Evolutionary conservation across 2,888 invertebrate genomes (phyloP).

Genomic region (Eubasilissa splendida): DNA sequence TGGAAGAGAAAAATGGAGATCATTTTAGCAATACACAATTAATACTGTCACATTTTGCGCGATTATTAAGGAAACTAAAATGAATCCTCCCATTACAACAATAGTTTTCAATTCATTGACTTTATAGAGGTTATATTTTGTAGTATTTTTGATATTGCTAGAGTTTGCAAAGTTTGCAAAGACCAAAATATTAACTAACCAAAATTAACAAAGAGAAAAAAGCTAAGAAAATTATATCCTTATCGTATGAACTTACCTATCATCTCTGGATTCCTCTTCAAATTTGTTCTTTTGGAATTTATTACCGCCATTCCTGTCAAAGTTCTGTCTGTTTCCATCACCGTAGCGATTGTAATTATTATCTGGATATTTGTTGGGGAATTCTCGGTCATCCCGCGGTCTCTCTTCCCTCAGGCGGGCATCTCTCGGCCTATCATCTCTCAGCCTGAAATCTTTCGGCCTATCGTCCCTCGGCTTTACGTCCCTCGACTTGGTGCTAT

Average conservation of each 20-base stretch:
- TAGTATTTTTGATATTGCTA: not conserved
- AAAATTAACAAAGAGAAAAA: too few species aligned
- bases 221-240: too few species aligned
- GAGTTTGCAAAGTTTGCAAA: not conserved
- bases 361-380: conserved; percentile 15
- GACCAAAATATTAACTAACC: not conserved
- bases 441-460: not conserved
- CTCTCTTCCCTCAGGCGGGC: not conserved
- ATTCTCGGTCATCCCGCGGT: conserved; percentile 10
- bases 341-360: conserved; percentile 25
- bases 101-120: too few species aligned
- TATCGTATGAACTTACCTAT: conserved; percentile 25
- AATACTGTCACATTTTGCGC: too few species aligned
- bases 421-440: conserved; percentile 1
- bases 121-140: too few species aligned
- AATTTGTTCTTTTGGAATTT: conserved; percentile 30
- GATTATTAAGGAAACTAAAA: too few species aligned
- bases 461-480: conserved; percentile 1
- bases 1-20: too few species aligned
- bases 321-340: conserved; percentile 27
- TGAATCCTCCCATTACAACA: too few species aligned
- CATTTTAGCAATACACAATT: too few species aligned
- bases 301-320: conserved; percentile 19
- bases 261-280: conserved; percentile 13
- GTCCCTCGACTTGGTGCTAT: not conserved